Evolutionary conservation across 1,140 invertebrate genomes (phyloP).

Genomic region (Neelides sp.): DNA sequence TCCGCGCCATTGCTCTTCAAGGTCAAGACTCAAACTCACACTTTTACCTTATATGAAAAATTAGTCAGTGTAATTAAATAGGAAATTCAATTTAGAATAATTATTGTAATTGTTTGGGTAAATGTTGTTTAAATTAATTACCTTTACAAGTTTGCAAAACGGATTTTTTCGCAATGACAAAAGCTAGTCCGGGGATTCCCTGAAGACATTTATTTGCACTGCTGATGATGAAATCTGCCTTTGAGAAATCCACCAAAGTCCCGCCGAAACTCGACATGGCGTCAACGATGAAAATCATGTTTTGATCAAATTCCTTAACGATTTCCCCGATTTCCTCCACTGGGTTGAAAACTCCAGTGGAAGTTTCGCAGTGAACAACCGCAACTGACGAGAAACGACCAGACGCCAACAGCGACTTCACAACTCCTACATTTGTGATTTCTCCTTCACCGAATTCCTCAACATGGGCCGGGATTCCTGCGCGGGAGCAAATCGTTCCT

Average conservation of each 20-base stretch:
- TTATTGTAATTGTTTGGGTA: no score
- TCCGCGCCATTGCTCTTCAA: slow-evolving; percentile 39
- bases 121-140: no score
- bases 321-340: slow-evolving; percentile 37
- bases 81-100: no score
- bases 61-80: no score
- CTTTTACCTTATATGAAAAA: no score
- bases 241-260: slow-evolving; percentile 36
- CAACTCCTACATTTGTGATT: slow-evolving; percentile 35
- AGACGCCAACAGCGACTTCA: slow-evolving; percentile 25
- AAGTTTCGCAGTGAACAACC: slow-evolving; percentile 43
- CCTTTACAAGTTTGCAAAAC: slow-evolving; percentile 37
- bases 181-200: slow-evolving; percentile 43
- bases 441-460: slow-evolving; percentile 37
- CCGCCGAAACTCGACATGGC: slow-evolving; percentile 46
- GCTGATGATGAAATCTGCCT: slow-evolving; percentile 39
- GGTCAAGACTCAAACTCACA: slow-evolving; percentile 38
- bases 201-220: slow-evolving; percentile 45
- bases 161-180: slow-evolving; percentile 36
- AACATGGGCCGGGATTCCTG: slow-evolving; percentile 33
- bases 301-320: slow-evolving; percentile 34
- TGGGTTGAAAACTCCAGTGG: slow-evolving; percentile 40
- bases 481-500: slow-evolving; percentile 37
- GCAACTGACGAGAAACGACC: slow-evolving; percentile 35
- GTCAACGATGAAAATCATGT: slow-evolving; percentile 39